Evolutionary conservation across 92 coral and sea anemone genomes (phyloP), one percentile per base, ranked within the genome.

Genomic region (Epizoanthus illoricatus): DNA sequence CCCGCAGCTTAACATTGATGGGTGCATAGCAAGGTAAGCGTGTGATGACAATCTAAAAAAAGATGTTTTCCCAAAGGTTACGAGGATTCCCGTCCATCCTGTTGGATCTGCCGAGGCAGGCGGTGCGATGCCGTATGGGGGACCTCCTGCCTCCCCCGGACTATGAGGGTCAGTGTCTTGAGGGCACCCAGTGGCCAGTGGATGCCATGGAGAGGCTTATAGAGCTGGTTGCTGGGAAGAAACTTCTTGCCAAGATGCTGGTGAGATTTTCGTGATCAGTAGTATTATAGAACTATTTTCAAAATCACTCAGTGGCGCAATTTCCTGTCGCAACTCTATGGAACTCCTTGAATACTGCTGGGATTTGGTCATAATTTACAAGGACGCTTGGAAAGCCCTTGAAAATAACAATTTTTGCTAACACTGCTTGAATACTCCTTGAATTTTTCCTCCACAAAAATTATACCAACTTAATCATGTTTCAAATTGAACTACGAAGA

Each of bases 31-130:
- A 10, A 24, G 45, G 4, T 66, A 41, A 64, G 4, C 40, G 5
- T 7, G 5, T 66, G 41, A 9, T 68, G 21, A 40, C 33, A n/a
- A 33, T 15, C 11, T 33, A 33, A 68, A 43, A 9, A 18, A 13
- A 5, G 9, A 17, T 75, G 39, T 62, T 81, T 58, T 49, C 4
- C 54, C 43, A 3, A 68, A 92, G 97, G 69, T 55, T 96, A 67
- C 85, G 95, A n/a, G 90, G 98, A 59, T 96, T 96, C 80, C 97
- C 99, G 4, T 90, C 97, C 9, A 92, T 91, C 58, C 79, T 96
- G 49, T 79, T 93, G 57, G 90, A 91, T 58, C 92, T 96, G 24
- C 99, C 99, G 57, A 85, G 86, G 23, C 99, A 96, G 87, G 90
- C 99, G 45, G 89, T 90, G 18, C 93, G 89, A 7, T 96, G 99